Evolutionary conservation across 2,888 invertebrate genomes (phyloP), one percentile per base, ranked within the genome.

Genomic region (Patella pellucida): DNA sequence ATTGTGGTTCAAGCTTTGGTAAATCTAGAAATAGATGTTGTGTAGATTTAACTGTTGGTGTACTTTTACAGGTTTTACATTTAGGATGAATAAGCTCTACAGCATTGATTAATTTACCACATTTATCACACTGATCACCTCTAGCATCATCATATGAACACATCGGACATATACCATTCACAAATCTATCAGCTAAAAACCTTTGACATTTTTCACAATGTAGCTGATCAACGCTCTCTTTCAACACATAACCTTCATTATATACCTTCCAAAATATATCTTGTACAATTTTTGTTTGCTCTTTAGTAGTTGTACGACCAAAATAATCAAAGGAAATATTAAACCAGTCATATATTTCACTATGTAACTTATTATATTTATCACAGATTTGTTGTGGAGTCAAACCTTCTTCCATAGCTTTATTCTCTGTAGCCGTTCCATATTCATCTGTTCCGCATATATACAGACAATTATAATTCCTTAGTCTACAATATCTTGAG

Each of bases 391-490:
- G 94, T 80, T 95, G 93, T 0, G 97, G 96, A 0, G 96, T 95
- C 5, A 96, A 87, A 0, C 96, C 95, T 91, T 99, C 98, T 88
- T 97, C 96, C 75, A 99, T 88, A 0, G 99, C 99, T 93, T 99
- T 99, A 3, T 98, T 98, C 92, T 99, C 99, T 0, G 99, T 99
- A 0, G 99, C 99, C 0, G 99, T 99, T 9, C 99, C 99, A 89
- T 99, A 99, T 90, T 99, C 99, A 90, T 99, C 99, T 0, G 99
- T 99, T 0, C 99, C 99, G 87, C 96, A 95, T 72, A 99, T 93
- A 85, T 94, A 97, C 19, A 99, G 91, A 0, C 96, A 95, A 89
- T 98, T 98, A 91, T 97, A 95, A 84, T 96, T 96, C 85, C 96
- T 94, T 75, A 96, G 91, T 15, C 98, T 94, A 87, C 96, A 96